Evolutionary conservation across 2,888 invertebrate species (phyloP), one percentile per base, ranked within the genome.

Genomic region (Epirrhoe tristata): DNA sequence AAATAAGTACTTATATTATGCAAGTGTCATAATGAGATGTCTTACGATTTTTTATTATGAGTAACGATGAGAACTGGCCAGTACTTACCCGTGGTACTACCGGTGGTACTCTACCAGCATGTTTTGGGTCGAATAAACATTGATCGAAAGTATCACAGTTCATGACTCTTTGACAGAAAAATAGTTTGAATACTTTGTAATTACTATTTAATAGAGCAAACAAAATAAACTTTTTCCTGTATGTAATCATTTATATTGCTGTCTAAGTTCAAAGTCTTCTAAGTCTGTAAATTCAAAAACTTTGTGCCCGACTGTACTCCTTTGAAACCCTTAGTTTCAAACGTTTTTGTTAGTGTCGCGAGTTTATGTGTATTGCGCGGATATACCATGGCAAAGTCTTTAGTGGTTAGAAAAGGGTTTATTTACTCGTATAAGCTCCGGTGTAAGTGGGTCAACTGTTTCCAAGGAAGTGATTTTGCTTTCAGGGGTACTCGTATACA

Each of bases 321-420:
- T 85, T 86, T 82, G 70, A 54, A 73, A 62, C 39, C 39, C 59
- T 14, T 52, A 59, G 72, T 63, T 66, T 62, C 50, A 54, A 60
- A 52, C 67, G 77, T 77, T 82, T 82, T 81, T 78, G 82, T 79
- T 71, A 70, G 65, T 61, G 70, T 72, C 71, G 73, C 67, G 68
- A 70, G 69, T 75, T 74, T 75, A 70, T 62, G 52, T 68, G 53
- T 58, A 63, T 60, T 61, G 39, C 53, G 64, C 46, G 54, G 57
- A 54, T 39, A 61, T 64, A 52, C 51, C 60, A 63, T 67, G 53
- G 54, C 14, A 36, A 12, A 54, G 60, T 43, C 57, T 55, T 52
- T 51, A 56, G 63, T 52, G 63, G 63, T 67, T 43, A 14, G 51
- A 51, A 55, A 51, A 63, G 58, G 58, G 43, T 58, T 61, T 55